Evolutionary conservation across 2,888 invertebrate genomes (phyloP).

Genomic region (Alviniconcha strummeri): DNA sequence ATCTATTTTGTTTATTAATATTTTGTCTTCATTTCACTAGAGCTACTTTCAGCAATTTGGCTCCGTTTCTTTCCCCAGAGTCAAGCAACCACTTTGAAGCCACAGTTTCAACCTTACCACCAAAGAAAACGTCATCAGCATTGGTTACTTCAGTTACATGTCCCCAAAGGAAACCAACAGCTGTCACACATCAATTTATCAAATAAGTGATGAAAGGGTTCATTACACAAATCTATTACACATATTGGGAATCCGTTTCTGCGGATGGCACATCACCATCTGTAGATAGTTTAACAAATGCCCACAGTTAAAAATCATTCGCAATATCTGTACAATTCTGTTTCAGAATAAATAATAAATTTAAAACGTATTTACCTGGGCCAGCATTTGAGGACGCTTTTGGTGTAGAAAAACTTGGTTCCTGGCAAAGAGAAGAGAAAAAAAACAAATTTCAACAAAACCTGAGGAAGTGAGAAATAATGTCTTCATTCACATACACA

Average conservation of each 20-base stretch:
- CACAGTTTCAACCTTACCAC: too few species aligned
- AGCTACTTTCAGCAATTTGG: too few species aligned
- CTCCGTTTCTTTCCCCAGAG: too few species aligned
- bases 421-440: conserved; percentile 2
- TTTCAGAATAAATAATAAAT: not conserved
- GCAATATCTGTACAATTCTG: not conserved
- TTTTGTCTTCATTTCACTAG: too few species aligned
- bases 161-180: too few species aligned
- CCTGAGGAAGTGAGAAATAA: not conserved
- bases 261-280: not conserved
- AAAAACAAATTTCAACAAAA: not conserved
- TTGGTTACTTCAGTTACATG: too few species aligned
- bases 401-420: conserved; percentile 23
- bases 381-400: not conserved
- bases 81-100: too few species aligned
- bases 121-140: too few species aligned
- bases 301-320: not conserved
- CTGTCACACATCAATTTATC: too few species aligned
- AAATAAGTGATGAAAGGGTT: not conserved
- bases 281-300: not conserved
- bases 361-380: not conserved
- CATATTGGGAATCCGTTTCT: too few species aligned
- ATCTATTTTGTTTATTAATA: too few species aligned
- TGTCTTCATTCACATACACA: not conserved
- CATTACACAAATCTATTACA: too few species aligned